Base-by-base conservation (phyloP, 1,140 invertebrate species). In the Glossosoma conforme region DNA sequence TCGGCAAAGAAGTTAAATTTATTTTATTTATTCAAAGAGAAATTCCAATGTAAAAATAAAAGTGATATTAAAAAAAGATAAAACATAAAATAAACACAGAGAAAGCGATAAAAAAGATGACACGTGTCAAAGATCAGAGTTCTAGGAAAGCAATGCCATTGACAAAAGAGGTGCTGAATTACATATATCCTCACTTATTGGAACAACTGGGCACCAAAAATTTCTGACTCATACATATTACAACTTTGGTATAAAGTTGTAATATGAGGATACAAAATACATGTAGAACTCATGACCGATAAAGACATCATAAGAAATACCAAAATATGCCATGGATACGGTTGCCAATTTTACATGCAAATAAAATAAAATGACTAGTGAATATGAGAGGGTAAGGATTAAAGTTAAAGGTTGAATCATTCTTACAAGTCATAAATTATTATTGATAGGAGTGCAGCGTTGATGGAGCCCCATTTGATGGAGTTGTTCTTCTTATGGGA, bases 401-500 rank as follows among this genome's bases (percentile, higher is more conserved):
- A 36, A 38, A 41, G n/a, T n/a, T n/a, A n/a, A 15, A 20, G 9
- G 4, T 8, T 10, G 17, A 19, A 36, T 9, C 25, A 40, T 47
- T 49, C 48, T 43, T 48, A 59, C 57, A 59, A 17, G 37, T 59
- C 57, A 21, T 56, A 59, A 14, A 42, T 28, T 21, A 59, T 22
- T n/a, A 59, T 37, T 2, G 25, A 20, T 42, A 56, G 53, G 22
- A 59, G 24, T 8, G 33, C 25, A 10, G 42, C 52, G 43, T 59
- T 59, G 6, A 56, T 36, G 11, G 41, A 41, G 14, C 57, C 53
- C 57, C 57, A 59, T 49, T 56, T 52, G 3, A 59, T 24, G n/a
- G 57, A 52, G 11, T 19, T 35, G 15, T 52, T 49, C 22, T 38
- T 55, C 43, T 59, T 56, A 30, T 40, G 37, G 13, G 28, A 21